Evolutionary conservation across 2,113 vertebrate genomes (phyloP), one percentile per base, ranked within the genome.

Genomic region (Sinocyclocheilus grahami): DNA sequence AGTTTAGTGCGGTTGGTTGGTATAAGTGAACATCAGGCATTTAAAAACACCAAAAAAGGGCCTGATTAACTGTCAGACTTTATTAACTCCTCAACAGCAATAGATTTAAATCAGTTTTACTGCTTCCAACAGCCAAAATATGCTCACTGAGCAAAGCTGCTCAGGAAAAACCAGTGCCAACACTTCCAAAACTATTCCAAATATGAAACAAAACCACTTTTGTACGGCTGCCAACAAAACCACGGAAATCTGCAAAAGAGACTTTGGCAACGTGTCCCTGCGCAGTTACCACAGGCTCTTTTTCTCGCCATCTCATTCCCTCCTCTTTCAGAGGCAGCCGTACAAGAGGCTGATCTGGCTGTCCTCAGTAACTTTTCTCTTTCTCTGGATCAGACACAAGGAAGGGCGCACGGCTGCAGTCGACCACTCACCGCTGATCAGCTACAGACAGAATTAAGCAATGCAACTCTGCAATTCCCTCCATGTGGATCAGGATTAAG

Each of bases 181-280:
- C 14, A 72, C 37, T 62, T 79, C 53, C 27, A 65, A 71, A 86
- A 86, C 39, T 62, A 58, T 85, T 81, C 51, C 78, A 85, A 85
- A 88, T 69, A 67, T 78, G 84, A 85, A 85, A 85, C 84, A 76
- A 77, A 88, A 85, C 55, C 67, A 12, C 55, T 46, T 83, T 58
- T 82, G 85, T 82, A 75, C 24, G 4, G 12, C 69, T 82, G 78
- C 53, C 79, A 65, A 39, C 3, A 46, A 75, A 74, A 82, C 53
- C 24, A 5, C 39, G 58, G 46, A 82, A 77, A 86, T 86, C 71
- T 86, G 71, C 69, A 51, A 58, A 76, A 80, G 78, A 62, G 48
- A 84, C 13, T 51, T 82, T 84, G 82, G 82, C 82, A 58, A 20
- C 20, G 20, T 11, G 27, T 71, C 80, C 6, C 27, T 22, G 11